These are phyloP conservation scores for Bungarus multicinctus DNA, from an alignment of 2,113 vertebrate genomes.

Conservation along the genomic window DNA sequence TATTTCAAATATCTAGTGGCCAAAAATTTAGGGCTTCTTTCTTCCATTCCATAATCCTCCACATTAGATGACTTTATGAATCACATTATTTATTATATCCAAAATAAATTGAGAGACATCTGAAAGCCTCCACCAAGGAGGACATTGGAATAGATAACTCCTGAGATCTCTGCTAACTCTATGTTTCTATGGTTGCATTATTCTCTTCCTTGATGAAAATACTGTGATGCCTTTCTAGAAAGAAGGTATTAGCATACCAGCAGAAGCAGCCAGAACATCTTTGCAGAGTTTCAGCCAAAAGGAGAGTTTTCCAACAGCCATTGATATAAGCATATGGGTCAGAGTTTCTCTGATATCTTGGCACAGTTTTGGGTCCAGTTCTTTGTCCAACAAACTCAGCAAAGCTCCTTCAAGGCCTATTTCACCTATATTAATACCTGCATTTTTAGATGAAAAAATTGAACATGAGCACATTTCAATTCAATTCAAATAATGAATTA, in stretches of 20 bases:
- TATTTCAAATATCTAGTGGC: background rate
- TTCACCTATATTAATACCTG: constrained; percentile 89
- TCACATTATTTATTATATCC: background rate
- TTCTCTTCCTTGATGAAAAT: background rate
- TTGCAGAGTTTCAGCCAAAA: constrained; percentile 94
- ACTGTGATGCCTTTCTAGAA: background rate
- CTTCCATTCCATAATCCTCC: background rate
- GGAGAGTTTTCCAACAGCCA: constrained; percentile 80
- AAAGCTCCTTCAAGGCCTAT: constrained; percentile 89
- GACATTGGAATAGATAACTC: background rate
- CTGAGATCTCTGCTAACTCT: background rate
- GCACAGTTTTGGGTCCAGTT: constrained; percentile 80
- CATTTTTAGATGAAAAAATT: constrained; percentile 39
- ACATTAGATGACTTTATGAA: background rate
- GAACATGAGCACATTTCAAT: constrained; percentile 30
- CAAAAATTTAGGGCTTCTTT: background rate
- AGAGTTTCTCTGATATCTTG: constrained; percentile 87
- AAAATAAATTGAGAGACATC: background rate
- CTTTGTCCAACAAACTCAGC: constrained; percentile 85
- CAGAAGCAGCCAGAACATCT: constrained; percentile 87
- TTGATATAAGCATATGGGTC: constrained; percentile 84
- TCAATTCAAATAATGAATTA: constrained; percentile 23
- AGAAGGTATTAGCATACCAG: constrained; percentile 65
- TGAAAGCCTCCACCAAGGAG: background rate
- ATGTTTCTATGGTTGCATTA: background rate